Evolutionary conservation across 2,113 vertebrate species (phyloP), one percentile per base, ranked within the genome.

Genomic region (Cichladusa arquata): DNA sequence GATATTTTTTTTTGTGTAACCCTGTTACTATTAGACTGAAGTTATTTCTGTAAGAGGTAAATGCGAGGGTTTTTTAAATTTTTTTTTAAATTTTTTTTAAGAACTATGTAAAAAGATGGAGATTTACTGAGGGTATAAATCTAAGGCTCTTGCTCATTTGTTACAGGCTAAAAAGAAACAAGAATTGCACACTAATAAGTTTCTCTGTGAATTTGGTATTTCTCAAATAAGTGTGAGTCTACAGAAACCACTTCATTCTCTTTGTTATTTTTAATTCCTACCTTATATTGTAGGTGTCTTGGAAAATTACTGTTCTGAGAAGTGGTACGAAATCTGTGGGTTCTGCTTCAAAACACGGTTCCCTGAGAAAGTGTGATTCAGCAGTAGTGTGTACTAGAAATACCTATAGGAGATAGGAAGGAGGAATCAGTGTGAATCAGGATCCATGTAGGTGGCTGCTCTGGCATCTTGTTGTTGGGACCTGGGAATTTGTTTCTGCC

Each of bases 391-490:
- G 11, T 44, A 14, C 56, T 51, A 36, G 9, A 71, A 66, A 40
- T 47, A 31, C 6, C 2, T 14, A 16, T 14, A 62, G 51, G 23
- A 58, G 48, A 9, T 24, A 50, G 42, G 45, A 76, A 51, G 44
- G 42, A 64, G n/a, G 54, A 47, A 38, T 38, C 38, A 38, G 38
- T 38, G 38, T 38, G 47, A 62, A 56, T 56, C 14, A 67, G 50
- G 15, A 20, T 61, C 45, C 0, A 0, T 24, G 17, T 65, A 23
- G 7, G 6, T 69, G 34, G 57, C 62, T 73, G n/a, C n/a, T 81
- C 12, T 66, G 8, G 11, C 5, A 13, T 36, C 17, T 19, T 4
- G 6, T 26, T 66, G 45, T 31, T 67, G 36, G 40, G 33, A 60
- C 26, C 20, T 67, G 42, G 38, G 81, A 81, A 38, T 1, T 0